Evolutionary conservation across 2,888 invertebrate genomes (phyloP), one percentile per base, ranked within the genome.

Genomic region (Neria commutata): DNA sequence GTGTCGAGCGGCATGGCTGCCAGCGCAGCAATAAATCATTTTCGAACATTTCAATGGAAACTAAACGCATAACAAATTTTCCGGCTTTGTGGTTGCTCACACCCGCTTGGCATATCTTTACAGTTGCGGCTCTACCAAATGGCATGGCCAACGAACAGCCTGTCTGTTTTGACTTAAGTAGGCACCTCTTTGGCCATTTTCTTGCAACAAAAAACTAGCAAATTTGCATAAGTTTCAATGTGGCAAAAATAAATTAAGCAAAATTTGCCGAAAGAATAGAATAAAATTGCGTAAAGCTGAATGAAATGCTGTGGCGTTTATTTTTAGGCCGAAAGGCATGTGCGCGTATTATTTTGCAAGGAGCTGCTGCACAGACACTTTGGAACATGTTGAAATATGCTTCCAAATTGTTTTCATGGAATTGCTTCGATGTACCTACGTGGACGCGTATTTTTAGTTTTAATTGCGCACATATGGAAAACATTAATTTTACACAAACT

Each of bases 401-500:
- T 58, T 58, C 60, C 60, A 63, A 66, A 68, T 54, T 63, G 61
- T 62, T 67, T 29, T 50, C 61, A 49, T 68, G 67, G 67, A 73
- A 34, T 37, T 37, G 34, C 34, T 34, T 17, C 24, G 24, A 34
- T 26, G 23, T 45, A 33, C 11, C n/a, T 26, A 50, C 45, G 67
- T 65, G 67, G 70, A 71, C 70, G 71, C 64, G 71, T 65, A 64
- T 63, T 42, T 29, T 55, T 60, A 46, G 45, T 51, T 57, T 60
- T 66, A 74, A 73, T 73, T 71, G 62, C 67, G 66, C 75, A 71
- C 73, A 73, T 65, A 75, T 73, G 75, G 68, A 66, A 60, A 57
- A 60, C 46, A 47, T 37, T 57, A 46, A 49, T 51, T 51, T 60
- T 58, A 50, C 61, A 5, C 29, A 19, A 29, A 29, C 6, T 29